Conservation (phyloP, 2,888 invertebrate genomes). For the Linnaemya tessellans region DNA sequence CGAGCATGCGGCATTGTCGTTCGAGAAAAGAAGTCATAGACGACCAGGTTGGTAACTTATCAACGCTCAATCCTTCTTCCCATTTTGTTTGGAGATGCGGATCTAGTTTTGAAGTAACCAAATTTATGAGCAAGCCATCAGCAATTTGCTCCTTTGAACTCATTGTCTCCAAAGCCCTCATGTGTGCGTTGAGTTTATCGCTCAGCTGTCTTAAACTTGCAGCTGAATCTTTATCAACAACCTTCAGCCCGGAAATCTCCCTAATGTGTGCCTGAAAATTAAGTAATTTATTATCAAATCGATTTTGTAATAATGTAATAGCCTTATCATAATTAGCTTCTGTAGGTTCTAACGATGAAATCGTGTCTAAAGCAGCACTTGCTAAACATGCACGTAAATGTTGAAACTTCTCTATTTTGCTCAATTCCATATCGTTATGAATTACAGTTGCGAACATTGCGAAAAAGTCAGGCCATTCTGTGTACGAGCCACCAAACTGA, state of each 20-base stretch:
- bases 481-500: slow-evolving; percentile 62
- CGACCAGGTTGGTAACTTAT: slow-evolving; percentile 36
- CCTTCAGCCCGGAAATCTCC: slow-evolving; percentile 65
- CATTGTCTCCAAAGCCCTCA: slow-evolving; percentile 65
- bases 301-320: slow-evolving; percentile 63
- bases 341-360: too few species aligned
- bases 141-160: too few species aligned
- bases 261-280: slow-evolving; percentile 72
- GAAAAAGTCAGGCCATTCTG: slow-evolving; percentile 66
- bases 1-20: slow-evolving; percentile 44
- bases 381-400: slow-evolving; percentile 57
- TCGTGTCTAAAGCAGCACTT: slow-evolving; percentile 60
- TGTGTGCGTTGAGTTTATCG: slow-evolving; percentile 62
- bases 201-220: slow-evolving; percentile 63
- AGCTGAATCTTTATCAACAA: slow-evolving; percentile 59
- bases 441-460: slow-evolving; percentile 67
- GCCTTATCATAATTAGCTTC: slow-evolving; percentile 72
- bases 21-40: slow-evolving; percentile 53
- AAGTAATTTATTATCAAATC: slow-evolving; percentile 72
- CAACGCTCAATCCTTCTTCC: background rate
- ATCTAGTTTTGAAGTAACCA: too few species aligned
- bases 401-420: slow-evolving; percentile 66
- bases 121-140: too few species aligned
- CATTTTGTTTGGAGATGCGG: too few species aligned
- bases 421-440: slow-evolving; percentile 52